These are phyloP conservation scores for Oegoconia quadripuncta DNA, from an alignment of 2,888 invertebrate species.

Conservation along the genomic window DNA sequence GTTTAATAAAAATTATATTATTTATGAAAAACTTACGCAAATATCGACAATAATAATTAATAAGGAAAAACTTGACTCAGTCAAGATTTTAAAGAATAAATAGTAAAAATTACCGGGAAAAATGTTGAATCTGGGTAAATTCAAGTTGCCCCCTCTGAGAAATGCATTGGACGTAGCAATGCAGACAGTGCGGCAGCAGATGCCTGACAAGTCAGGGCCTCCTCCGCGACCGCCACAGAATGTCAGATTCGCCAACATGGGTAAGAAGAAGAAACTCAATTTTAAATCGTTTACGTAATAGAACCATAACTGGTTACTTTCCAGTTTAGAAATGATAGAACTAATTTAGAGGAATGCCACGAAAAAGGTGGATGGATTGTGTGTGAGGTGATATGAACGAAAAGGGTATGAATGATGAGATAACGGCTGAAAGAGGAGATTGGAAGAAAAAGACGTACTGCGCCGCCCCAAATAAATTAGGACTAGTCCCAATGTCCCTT, in stretches of 20 bases:
- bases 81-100: not conserved
- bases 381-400: too few relatives aligned
- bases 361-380: too few relatives aligned
- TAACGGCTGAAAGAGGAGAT: too few relatives aligned
- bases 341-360: too few relatives aligned
- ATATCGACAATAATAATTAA: slow-evolving; percentile 10
- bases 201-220: slow-evolving; percentile 82
- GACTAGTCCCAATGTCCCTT: too few relatives aligned
- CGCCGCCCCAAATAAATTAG: too few relatives aligned
- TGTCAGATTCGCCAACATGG: slow-evolving; percentile 75
- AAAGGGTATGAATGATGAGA: too few relatives aligned
- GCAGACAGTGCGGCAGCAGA: slow-evolving; percentile 88
- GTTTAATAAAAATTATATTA: slow-evolving; percentile 11
- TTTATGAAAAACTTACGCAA: not conserved
- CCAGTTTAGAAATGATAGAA: too few relatives aligned
- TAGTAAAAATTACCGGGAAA: slow-evolving; percentile 20
- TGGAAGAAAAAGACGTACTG: too few relatives aligned
- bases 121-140: slow-evolving; percentile 73
- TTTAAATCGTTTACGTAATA: too few relatives aligned
- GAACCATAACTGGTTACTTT: too few relatives aligned
- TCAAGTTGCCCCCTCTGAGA: slow-evolving; percentile 84
- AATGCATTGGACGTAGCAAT: slow-evolving; percentile 90
- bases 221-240: slow-evolving; percentile 72
- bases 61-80: not conserved
- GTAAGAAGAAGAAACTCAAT: too few relatives aligned